A percentile compares a stretch with the other conserved stretches of the same genome.
Evolutionary conservation across 2,113 vertebrate genomes (phyloP).

Genomic region (Planiliza haematocheilus): DNA sequence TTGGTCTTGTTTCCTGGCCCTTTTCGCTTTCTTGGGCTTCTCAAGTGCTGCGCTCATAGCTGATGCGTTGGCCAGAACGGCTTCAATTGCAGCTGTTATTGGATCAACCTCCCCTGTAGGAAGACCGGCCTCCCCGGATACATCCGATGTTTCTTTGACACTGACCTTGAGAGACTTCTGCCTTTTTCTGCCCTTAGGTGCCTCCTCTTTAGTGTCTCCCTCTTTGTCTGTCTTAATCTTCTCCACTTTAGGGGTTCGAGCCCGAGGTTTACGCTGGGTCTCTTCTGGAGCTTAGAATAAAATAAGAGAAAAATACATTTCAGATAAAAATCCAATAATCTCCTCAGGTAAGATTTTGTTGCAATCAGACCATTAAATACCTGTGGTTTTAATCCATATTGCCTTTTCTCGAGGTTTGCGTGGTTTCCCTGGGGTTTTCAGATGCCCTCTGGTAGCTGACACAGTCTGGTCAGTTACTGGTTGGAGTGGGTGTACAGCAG

Average conservation of each 20-base stretch:
- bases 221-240: slow-evolving; percentile 47
- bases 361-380: slow-evolving; percentile 40
- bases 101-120: slow-evolving; percentile 62
- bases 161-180: slow-evolving; percentile 65
- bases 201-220: slow-evolving; percentile 41
- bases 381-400: slow-evolving; percentile 56
- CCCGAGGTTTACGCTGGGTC: slow-evolving; percentile 60
- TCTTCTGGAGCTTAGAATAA: slow-evolving; percentile 42
- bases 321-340: not conserved
- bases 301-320: not conserved
- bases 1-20: slow-evolving; percentile 66
- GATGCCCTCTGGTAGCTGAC: slow-evolving; percentile 19
- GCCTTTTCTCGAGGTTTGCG: slow-evolving; percentile 75
- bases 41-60: slow-evolving; percentile 4
- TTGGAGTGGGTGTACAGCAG: slow-evolving; percentile 63
- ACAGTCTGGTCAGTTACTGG: slow-evolving; percentile 45
- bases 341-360: not conserved
- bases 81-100: slow-evolving; percentile 67
- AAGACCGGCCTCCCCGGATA: slow-evolving; percentile 33
- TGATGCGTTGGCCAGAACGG: slow-evolving; percentile 62
- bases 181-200: slow-evolving; percentile 65
- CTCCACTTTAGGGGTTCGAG: slow-evolving; percentile 71
- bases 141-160: slow-evolving; percentile 29
- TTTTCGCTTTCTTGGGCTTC: slow-evolving; percentile 75
- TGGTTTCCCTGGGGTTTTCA: slow-evolving; percentile 70